Conservation (phyloP, 2,888 invertebrate species). For the Cecidostiba fungosa region DNA sequence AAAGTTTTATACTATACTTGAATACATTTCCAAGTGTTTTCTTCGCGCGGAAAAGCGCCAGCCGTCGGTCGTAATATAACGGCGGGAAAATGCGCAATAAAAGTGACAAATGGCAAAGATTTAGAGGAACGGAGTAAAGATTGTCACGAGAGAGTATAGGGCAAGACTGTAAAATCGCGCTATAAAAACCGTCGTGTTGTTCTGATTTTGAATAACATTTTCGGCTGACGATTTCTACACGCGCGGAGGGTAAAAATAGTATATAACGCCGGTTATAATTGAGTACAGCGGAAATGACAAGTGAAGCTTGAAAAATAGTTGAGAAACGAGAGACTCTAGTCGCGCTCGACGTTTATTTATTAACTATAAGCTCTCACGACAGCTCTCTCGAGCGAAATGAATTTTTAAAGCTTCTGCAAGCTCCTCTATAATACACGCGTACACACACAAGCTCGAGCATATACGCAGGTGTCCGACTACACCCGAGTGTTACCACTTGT, state of each 20-base stretch:
- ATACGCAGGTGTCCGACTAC: background rate
- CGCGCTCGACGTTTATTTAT: no score
- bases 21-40: background rate
- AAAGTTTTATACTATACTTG: background rate
- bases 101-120: background rate
- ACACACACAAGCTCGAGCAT: no score
- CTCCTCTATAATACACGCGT: no score
- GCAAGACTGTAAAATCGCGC: background rate
- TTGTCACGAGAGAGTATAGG: background rate
- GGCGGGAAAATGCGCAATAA: background rate
- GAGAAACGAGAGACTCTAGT: no score
- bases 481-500: background rate
- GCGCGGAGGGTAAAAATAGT: no score
- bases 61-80: background rate
- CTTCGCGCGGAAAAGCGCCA: background rate
- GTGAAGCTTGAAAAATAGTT: no score
- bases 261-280: no score
- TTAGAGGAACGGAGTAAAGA: background rate
- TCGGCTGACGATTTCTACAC: no score
- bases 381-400: no score
- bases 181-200: background rate
- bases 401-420: no score
- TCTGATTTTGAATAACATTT: background rate
- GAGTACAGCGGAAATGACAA: no score
- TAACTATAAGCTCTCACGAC: no score